Base-by-base conservation (phyloP, 2,797 vertebrate genomes). In the Semaprochilodus insignis region DNA sequence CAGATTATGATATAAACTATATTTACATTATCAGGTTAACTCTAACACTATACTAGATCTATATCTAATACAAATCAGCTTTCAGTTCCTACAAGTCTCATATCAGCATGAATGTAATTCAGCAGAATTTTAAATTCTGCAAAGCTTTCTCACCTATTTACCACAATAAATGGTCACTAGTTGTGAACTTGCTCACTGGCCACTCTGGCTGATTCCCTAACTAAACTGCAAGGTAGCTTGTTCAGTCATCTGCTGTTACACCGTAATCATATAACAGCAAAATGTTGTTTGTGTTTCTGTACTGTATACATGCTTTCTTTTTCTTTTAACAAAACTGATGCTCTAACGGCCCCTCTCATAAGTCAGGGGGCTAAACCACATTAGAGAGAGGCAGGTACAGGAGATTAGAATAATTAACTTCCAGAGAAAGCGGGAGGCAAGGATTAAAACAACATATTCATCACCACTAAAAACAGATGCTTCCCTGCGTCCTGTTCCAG, bases 391-490 rank as follows among this genome's bases (percentile, higher is more conserved):
- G 85, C 78, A 67, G 85, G 85, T 85, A 85, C 85, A 83, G 78
- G 82, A 88, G 85, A 88, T 86, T 86, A 85, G 78, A 85, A 86
- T 85, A 85, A 85, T 81, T 88, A 74, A 77, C 83, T 81, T 81
- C 75, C 57, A 78, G 54, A 70, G 65, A 87, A 86, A 82, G 83
- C 78, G 66, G 67, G 80, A 85, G 82, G 82, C 84, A 86, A 77
- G 81, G 81, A 83, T 83, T 86, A 85, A 85, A 85, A 85, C 79
- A 87, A 85, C 84, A 85, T 86, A 85, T 88, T 89, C 85, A 83
- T 87, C 83, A 83, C 80, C 69, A 85, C 77, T 85, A 76, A 83
- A 85, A 87, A 85, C 88, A 90, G 88, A 89, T 88, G 84, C 86
- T 85, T 88, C 75, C 69, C 82, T 77, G 81, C 66, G 75, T 77